Evolutionary conservation across 2,888 invertebrate species (phyloP), one percentile per base, ranked within the genome.

Genomic region (Elysia crispata): DNA sequence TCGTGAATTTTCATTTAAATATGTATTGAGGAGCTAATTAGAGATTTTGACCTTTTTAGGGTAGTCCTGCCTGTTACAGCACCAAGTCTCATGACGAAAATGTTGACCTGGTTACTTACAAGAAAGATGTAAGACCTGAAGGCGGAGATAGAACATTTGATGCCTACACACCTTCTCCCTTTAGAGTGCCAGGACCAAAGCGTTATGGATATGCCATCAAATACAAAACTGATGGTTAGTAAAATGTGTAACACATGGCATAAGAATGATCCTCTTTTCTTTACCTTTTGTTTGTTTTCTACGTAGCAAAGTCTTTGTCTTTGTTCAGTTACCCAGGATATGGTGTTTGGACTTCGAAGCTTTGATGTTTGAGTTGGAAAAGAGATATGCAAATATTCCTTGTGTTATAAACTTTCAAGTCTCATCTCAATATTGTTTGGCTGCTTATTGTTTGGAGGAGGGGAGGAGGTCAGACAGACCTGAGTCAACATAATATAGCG

Each of bases 171-270:
- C 87, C 86, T 0, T 87, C 88, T 3, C 88, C 89, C 0, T 90
- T 86, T 82, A 88, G 86, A 69, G 85, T 74, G 13, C 85, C 85
- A 0, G 87, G 85, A 1, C 88, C 88, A 0, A 81, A 82, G 20
- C 79, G 85, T 49, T 86, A 88, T 84, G 90, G 90, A 8, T 88
- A 87, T 82, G 76, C 83, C 62, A 82, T 84, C 1, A 86, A 83
- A 33, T 75, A 84, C n/a, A 87, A 83, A 83, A 87, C 87, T 77
- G 88, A 87, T 83, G 89, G 90, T 90, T 77, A 74, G 80, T 80
- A 11, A 70, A 41, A 41, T 41, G 3, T 41, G 11, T 6, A 41
- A 41, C n/a, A n/a, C n/a, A n/a, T n/a, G n/a, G n/a, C n/a, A n/a
- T n/a, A 41, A 41, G 41, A 41, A 41, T 11, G 11, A 11, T 41